Base-by-base conservation (phyloP, 2,797 vertebrate species). In the Nannoperca australis region DNA sequence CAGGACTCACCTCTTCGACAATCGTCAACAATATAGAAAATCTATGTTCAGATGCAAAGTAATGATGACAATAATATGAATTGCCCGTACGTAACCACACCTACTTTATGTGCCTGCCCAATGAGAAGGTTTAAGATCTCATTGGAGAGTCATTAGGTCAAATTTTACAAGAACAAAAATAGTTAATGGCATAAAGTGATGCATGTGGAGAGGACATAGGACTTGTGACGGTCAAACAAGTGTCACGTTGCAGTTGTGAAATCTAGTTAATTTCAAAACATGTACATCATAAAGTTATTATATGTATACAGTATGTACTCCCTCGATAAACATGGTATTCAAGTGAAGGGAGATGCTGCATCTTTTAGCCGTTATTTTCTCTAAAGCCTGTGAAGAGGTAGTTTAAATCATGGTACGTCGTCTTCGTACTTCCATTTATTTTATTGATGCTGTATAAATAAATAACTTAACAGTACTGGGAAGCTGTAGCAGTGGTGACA, bases 111-210 rank as follows among this genome's bases (percentile, higher is more conserved):
- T 63, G 20, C 20, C 54, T 32, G 58, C 83, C 86, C 89, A 92
- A 85, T 87, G 59, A 70, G 64, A 54, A 47, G 66, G 60, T 89
- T 36, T 53, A 77, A 51, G 58, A 67, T 45, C 56, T 58, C 27
- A 84, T 75, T 61, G 34, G 72, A 70, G 59, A 73, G 67, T 69
- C 72, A 79, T 80, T 50, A 82, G 76, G 77, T 93, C 85, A 82
- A 42, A 80, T 90, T 91, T 93, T 86, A 92, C 84, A 81, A 81
- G 80, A 85, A 86, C 80, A 89, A 13, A 85, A 85, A 84, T 88
- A 76, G 87, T 76, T 47, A 59, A 85, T 61, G 66, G 8, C 67
- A 64, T 78, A 72, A 69, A 82, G 71, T 62, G 66, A 50, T 76
- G 60, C 64, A 69, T 73, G 63, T 80, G 71, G 40, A 72, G 50